Conservation (phyloP, 2,113 vertebrate genomes). For the Natator depressus region DNA sequence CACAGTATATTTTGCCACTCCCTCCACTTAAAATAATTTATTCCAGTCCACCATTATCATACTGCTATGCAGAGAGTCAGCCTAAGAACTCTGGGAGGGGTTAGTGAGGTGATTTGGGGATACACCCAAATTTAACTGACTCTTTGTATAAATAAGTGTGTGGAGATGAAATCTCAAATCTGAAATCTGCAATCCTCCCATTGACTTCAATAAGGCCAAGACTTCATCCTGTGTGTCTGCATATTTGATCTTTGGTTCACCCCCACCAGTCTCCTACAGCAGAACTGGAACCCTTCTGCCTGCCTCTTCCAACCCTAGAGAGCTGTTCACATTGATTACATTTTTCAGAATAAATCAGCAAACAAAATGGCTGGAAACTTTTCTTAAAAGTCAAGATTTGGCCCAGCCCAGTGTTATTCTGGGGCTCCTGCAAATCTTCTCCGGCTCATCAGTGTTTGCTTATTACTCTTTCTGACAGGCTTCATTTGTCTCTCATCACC, state of each 20-base stretch:
- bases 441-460: not conserved
- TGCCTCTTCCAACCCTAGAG: not conserved
- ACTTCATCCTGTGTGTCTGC: rapidly evolving
- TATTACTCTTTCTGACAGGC: not conserved
- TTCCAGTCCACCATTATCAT: not conserved
- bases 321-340: not conserved
- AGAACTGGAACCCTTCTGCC: not conserved
- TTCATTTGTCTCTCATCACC: not conserved
- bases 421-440: not conserved
- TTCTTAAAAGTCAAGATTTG: not conserved
- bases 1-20: not conserved
- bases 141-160: not conserved
- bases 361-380: not conserved
- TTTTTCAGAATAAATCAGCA: not conserved
- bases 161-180: not conserved
- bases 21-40: not conserved
- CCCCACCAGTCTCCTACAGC: not conserved
- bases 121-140: rapidly evolving
- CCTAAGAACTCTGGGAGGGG: not conserved
- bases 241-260: not conserved
- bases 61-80: not conserved
- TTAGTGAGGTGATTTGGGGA: not conserved
- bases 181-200: not conserved
- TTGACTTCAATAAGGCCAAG: not conserved
- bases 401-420: not conserved